phyloP scores from a whole-genome alignment of 2,797 vertebrate species.

The Aselliscus stoliczkanus region DNA sequence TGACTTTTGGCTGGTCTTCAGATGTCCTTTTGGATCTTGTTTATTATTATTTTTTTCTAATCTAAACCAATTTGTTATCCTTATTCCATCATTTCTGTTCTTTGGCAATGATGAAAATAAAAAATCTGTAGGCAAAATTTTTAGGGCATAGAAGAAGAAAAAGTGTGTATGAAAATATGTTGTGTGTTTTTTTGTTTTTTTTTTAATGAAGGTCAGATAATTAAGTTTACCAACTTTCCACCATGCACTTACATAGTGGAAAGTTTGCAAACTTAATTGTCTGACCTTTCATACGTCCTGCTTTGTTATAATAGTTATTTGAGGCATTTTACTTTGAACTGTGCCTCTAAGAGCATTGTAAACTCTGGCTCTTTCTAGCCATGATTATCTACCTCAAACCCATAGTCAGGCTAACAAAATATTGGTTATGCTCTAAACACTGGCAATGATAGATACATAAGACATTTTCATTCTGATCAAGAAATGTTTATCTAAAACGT shows the following conservation, averaged over 20 bases:
- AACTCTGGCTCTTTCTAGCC: neutral
- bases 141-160: neutral
- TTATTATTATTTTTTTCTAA: neutral
- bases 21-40: neutral
- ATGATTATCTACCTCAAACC: neutral
- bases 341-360: neutral
- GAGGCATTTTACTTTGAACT: constrained; percentile 12
- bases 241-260: too few species aligned
- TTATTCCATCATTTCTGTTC: neutral
- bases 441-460: neutral
- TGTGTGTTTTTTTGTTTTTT: too few species aligned
- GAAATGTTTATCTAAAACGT: constrained; percentile 7
- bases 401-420: neutral
- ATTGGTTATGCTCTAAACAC: neutral
- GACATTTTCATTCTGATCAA: neutral
- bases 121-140: neutral
- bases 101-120: neutral
- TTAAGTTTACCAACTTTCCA: too few species aligned
- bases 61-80: neutral
- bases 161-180: neutral
- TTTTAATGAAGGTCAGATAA: too few species aligned
- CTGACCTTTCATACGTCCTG: neutral
- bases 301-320: neutral
- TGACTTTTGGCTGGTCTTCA: neutral
- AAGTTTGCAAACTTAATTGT: too few species aligned